These are phyloP conservation scores for Emydocephalus ijimae DNA, from an alignment of 2,113 vertebrate genomes.

Conservation along the genomic window DNA sequence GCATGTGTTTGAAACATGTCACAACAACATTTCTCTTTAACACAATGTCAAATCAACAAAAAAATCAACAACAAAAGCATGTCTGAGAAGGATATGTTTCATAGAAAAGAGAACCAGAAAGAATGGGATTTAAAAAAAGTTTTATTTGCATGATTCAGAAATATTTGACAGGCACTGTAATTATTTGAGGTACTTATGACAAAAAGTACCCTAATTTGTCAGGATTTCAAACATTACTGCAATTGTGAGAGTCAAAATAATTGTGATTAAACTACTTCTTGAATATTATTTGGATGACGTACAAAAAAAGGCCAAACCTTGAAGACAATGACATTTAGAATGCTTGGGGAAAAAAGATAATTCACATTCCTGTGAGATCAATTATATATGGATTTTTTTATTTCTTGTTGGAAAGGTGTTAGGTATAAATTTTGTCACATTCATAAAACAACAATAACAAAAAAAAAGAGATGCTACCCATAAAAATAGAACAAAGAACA, in stretches of 20 bases:
- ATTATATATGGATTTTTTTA: neutral
- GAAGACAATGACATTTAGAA: constrained; percentile 51
- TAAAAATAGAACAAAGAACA: neutral
- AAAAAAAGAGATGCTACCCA: neutral
- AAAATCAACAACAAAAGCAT: constrained; percentile 35
- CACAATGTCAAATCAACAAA: constrained; percentile 53
- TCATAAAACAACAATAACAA: neutral
- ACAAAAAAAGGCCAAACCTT: constrained; percentile 47
- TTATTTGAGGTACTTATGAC: constrained; percentile 61
- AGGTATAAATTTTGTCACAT: neutral
- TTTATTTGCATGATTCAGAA: constrained; percentile 52
- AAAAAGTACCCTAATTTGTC: constrained; percentile 65
- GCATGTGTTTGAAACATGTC: constrained; percentile 21
- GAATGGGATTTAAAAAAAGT: constrained; percentile 6
- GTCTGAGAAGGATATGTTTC: constrained; percentile 36
- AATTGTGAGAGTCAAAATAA: constrained; percentile 64
- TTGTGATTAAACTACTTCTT: constrained; percentile 54
- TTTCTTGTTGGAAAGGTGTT: neutral
- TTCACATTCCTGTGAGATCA: constrained; percentile 32
- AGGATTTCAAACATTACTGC: constrained; percentile 59
- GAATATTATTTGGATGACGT: constrained; percentile 44
- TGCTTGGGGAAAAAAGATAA: constrained; percentile 23
- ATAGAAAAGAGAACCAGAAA: neutral
- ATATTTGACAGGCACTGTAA: constrained; percentile 59
- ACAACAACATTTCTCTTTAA: constrained; percentile 59